Evolutionary conservation across 2,888 invertebrate species (phyloP), one percentile per base, ranked within the genome.

Genomic region (Odontocolon sp.): DNA sequence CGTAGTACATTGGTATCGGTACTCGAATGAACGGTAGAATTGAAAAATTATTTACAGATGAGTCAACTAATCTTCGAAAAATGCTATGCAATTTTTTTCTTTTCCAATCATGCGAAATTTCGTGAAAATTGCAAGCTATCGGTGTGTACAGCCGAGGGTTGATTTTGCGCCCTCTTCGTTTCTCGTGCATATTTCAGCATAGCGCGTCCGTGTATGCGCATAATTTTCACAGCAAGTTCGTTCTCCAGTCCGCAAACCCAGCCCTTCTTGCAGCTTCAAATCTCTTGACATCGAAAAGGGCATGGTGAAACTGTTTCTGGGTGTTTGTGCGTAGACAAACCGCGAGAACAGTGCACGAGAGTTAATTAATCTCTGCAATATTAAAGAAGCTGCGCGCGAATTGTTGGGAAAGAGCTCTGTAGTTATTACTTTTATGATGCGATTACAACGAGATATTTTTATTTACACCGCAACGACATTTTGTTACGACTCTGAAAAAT

Each of bases 331-430:
- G 56, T 77, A n/a, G n/a, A n/a, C n/a, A n/a, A n/a, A n/a, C 56
- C 73, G 50, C 67, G 71, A 71, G 72, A 79, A 59, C 61, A 72
- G 68, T 69, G 56, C n/a, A n/a, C n/a, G n/a, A n/a, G 83, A 84
- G 84, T 86, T 87, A 87, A 88, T 88, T 87, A 87, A 87, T 87
- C 84, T 83, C 83, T 87, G 83, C 84, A 84, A 87, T 87, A 87
- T 87, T 88, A 86, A 88, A 86, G 85, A 82, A 85, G 82, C 80
- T 54, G 63, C 56, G 63, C 69, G 57, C 42, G 33, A 33, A 9
- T 33, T 9, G 36, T 21, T 18, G 61, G 36, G 56, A 67, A 67
- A 45, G 31, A 26, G 66, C 67, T 71, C 31, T 36, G 42, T 56
- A 38, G 42, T 59, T 52, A 26, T 54, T 52, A 11, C 18, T 52